Percentiles rank a stretch among this genome's conserved stretches.
Evolutionary conservation across 2,797 vertebrate species (phyloP).

Genomic region (Betta splendens): DNA sequence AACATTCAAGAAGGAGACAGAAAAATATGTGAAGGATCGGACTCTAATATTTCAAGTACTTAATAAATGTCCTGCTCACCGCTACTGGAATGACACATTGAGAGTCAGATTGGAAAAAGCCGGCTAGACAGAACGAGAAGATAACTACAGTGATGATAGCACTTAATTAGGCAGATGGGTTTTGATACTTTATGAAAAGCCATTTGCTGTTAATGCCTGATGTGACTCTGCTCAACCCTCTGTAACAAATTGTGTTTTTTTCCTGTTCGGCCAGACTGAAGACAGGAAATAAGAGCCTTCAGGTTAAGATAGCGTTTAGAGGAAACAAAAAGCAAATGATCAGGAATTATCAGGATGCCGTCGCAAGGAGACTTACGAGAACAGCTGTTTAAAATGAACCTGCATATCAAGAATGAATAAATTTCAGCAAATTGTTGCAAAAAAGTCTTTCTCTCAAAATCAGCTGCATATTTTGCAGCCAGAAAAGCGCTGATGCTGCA

Average conservation of each 20-base stretch:
- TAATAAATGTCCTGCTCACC: neutral
- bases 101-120: constrained; percentile 7
- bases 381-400: too few relatives aligned
- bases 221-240: constrained; percentile 34
- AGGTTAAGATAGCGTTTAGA: constrained; percentile 34
- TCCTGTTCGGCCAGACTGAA: neutral
- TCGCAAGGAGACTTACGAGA: too few relatives aligned
- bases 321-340: constrained; percentile 32
- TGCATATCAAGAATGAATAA: too few relatives aligned
- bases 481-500: constrained; percentile 37
- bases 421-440: too few relatives aligned
- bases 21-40: too few relatives aligned
- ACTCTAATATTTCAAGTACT: too few relatives aligned
- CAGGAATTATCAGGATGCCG: constrained; percentile 15
- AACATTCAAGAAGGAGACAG: too few relatives aligned
- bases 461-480: constrained; percentile 29
- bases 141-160: constrained; percentile 20
- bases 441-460: constrained; percentile 31
- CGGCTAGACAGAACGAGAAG: constrained; percentile 14
- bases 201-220: constrained; percentile 30
- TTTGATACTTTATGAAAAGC: constrained; percentile 34
- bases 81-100: constrained; percentile 7
- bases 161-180: constrained; percentile 34
- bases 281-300: constrained; percentile 16
- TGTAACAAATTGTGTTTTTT: constrained; percentile 15